Base-by-base conservation (phyloP, 2,888 invertebrate species). In the Phrixothrix hirtus region DNA sequence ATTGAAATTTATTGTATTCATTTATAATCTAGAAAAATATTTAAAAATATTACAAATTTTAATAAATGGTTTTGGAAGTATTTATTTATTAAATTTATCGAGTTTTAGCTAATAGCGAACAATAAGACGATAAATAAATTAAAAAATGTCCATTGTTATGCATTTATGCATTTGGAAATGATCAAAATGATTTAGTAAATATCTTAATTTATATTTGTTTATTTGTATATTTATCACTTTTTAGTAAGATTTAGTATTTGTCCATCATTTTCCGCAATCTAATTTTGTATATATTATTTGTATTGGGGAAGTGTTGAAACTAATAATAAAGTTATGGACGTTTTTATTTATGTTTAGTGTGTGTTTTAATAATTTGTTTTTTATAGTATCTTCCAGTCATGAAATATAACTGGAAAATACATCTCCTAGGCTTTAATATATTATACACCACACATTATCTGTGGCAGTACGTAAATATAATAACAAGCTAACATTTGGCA, bases 241-340 rank as follows among this genome's bases (percentile, higher is more conserved):
- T 39, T 38, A 17, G 43, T 37, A 50, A 31, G 27, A 35, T 17
- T 15, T 10, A 41, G 45, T 57, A 51, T 61, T 62, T 61, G 58
- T 61, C 59, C 37, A 51, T 55, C 43, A 45, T 52, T 60, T 57
- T 47, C 58, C 56, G 59, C 59, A 60, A 61, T 55, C 58, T 58
- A 63, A 58, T 59, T 58, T 55, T 70, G 68, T 71, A 68, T 58
- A 70, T 70, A 66, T 21, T 21, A 21, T 59, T 65, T 68, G 68
- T 70, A 68, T 63, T 67, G 68, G 70, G 70, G 66, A 66, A 66
- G 45, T 69, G 67, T 69, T 70, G 63, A 59, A 58, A 60, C 55
- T 47, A 55, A 59, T 57, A 51, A 50, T 58, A 65, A 65, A 67
- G 62, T 66, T 66, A 60, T 61, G 60, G 65, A 64, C 58, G 59